Base-by-base conservation (phyloP, 2,888 invertebrate species). In the Pseudococcus jackbeardsleyi region DNA sequence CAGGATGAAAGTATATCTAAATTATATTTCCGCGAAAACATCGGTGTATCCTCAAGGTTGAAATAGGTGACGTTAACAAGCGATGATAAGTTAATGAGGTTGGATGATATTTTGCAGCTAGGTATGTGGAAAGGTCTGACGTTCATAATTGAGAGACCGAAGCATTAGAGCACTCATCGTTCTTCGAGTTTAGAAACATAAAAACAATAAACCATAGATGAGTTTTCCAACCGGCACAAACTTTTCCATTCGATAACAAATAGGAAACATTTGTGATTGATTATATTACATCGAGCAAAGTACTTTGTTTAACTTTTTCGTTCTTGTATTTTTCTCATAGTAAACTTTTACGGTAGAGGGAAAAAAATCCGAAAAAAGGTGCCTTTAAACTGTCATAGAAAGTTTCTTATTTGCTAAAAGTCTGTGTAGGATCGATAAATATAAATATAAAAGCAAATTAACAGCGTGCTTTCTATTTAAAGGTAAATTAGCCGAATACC, bases 231-330 rank as follows among this genome's bases (percentile, higher is more conserved):
- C 72, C 72, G 39, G 33, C 72, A 72, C 72, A 72, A 72, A 72
- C 72, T 72, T 72, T 72, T 72, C 72, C 33, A 72, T 72, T 72
- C 72, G 72, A 72, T 72, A 72, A 72, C 72, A 72, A 72, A 72
- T 72, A 72, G 72, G 72, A 72, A 72, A 72, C 72, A 72, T 72
- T 72, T 72, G 72, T 72, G 72, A 72, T 72, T 72, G 72, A 72
- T 72, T 72, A 72, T 72, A 72, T 72, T 72, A 72, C 72, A 72
- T 72, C 72, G 72, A 33, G 72, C 33, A 72, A 72, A 72, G 72
- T 33, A 72, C 72, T 72, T 39, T 72, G 72, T 72, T 72, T 72
- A 72, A 72, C 72, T 72, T 72, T 72, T 33, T 33, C 33, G 72
- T 72, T 72, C 72, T 72, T 72, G 72, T 72, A 72, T 72, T 72